Base-by-base conservation (phyloP, 1,140 invertebrate species). In the Drosophila kepulauana region DNA sequence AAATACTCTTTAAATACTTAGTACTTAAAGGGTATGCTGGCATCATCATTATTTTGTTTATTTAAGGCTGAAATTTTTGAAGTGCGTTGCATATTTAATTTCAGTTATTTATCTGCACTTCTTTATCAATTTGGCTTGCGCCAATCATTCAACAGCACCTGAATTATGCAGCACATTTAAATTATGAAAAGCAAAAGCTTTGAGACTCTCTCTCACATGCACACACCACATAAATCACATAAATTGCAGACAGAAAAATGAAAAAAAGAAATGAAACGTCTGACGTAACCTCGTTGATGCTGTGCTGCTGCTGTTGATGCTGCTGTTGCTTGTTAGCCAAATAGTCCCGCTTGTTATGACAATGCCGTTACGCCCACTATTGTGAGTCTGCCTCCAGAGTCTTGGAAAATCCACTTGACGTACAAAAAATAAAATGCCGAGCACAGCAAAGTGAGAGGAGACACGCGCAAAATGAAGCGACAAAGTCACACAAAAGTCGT, bases 401-500 rank as follows among this genome's bases (percentile, higher is more conserved):
- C 13, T 16, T 2, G 48, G 56, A 59, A 66, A 58, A 62, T 70
- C 54, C 58, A 79, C 78, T 80, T 87, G 79, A 61, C 59, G 30
- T 51, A 71, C 61, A 79, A 65, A 25, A 25, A 76, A 77, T 77
- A 64, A 74, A 80, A 74, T 46, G 38, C 59, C 57, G 20, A 52
- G 45, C 35, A 1, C 20, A 73, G 35, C 45, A 43, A 38, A 67
- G 51, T 70, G 49, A 15, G 15, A 15, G 28, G 15, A 75, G 43
- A 68, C 51, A 68, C 58, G 58, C 72, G 72, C 57, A 52, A 68
- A 76, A 67, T 81, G 54, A 76, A 76, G 79, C 69, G 72, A 71
- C 73, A 87, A 88, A 87, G 77, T 87, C 77, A 80, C 76, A 78
- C 66, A 79, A 87, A 82, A 78, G 76, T 80, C 63, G 70, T 64